phyloP scores from a whole-genome alignment of 1,140 invertebrate genomes.

The Diorhabda elongata region DNA sequence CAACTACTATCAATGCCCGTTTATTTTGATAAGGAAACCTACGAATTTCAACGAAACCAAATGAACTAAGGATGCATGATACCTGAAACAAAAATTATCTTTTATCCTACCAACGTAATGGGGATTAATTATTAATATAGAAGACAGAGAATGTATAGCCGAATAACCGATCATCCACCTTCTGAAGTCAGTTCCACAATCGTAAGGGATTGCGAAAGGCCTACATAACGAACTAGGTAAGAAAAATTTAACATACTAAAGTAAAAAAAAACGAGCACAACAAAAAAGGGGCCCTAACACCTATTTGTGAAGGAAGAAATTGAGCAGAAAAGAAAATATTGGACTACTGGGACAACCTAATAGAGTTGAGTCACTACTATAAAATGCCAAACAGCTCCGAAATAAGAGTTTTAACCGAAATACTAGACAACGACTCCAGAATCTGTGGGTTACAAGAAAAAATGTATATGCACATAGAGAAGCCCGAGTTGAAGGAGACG shows the following conservation, averaged over 20 bases:
- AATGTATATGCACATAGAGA: too few species aligned
- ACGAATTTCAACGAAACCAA: constrained; percentile 48
- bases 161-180: not conserved
- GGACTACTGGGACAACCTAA: too few species aligned
- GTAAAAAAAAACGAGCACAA: not conserved
- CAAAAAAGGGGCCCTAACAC: too few species aligned
- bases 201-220: not conserved
- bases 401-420: too few species aligned
- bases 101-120: not conserved
- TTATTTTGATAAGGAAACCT: constrained; percentile 34
- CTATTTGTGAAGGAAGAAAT: too few species aligned
- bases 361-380: too few species aligned
- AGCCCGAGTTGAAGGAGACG: too few species aligned
- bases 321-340: too few species aligned
- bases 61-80: constrained; percentile 44
- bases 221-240: not conserved
- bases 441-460: too few species aligned
- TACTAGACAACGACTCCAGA: too few species aligned
- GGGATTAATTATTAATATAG: not conserved
- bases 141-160: not conserved
- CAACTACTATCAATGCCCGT: constrained; percentile 46
- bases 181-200: not conserved
- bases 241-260: not conserved
- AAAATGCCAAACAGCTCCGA: too few species aligned
- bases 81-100: constrained; percentile 42